These are phyloP conservation scores for Macroramphosus scolopax DNA, from an alignment of 2,797 vertebrate genomes.

Conservation along the genomic window DNA sequence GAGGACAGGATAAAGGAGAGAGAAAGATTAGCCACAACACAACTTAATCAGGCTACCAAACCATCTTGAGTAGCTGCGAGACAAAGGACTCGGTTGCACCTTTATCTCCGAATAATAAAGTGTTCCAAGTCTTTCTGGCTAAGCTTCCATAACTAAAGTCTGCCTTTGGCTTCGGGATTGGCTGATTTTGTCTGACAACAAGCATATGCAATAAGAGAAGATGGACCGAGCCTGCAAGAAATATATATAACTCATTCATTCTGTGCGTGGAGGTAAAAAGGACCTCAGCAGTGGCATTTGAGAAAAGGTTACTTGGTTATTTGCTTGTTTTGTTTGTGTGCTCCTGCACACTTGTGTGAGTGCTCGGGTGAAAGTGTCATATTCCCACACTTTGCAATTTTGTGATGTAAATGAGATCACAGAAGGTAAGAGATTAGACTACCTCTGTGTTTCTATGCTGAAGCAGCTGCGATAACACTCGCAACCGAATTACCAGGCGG, in stretches of 20 bases:
- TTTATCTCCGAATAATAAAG: slow-evolving; percentile 58
- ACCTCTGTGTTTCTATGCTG: slow-evolving; percentile 12
- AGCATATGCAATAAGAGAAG: slow-evolving; percentile 30
- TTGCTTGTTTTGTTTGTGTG: slow-evolving; percentile 45
- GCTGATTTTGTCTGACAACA: slow-evolving; percentile 54
- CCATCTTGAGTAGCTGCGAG: slow-evolving; percentile 51
- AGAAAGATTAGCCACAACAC: slow-evolving; percentile 61
- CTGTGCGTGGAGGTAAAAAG: slow-evolving; percentile 42
- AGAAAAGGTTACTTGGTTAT: slow-evolving; percentile 60
- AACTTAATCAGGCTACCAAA: slow-evolving; percentile 59
- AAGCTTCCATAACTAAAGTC: slow-evolving; percentile 68
- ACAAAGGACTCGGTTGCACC: slow-evolving; percentile 58
- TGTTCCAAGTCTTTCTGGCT: slow-evolving; percentile 58
- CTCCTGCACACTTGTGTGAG: not conserved
- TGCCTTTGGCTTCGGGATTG: slow-evolving; percentile 42
- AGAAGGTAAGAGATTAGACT: slow-evolving; percentile 30
- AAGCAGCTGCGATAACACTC: slow-evolving; percentile 42
- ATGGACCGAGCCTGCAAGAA: slow-evolving; percentile 9
- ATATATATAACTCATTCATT: slow-evolving; percentile 33
- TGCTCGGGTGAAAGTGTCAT: slow-evolving; percentile 17
- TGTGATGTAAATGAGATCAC: slow-evolving; percentile 45
- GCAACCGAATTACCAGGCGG: slow-evolving; percentile 25
- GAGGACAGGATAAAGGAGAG: slow-evolving; percentile 41
- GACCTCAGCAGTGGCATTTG: slow-evolving; percentile 51
- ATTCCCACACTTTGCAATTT: slow-evolving; percentile 44